Conservation (phyloP, 2,888 invertebrate genomes). For the Falcaria lacertinaria region DNA sequence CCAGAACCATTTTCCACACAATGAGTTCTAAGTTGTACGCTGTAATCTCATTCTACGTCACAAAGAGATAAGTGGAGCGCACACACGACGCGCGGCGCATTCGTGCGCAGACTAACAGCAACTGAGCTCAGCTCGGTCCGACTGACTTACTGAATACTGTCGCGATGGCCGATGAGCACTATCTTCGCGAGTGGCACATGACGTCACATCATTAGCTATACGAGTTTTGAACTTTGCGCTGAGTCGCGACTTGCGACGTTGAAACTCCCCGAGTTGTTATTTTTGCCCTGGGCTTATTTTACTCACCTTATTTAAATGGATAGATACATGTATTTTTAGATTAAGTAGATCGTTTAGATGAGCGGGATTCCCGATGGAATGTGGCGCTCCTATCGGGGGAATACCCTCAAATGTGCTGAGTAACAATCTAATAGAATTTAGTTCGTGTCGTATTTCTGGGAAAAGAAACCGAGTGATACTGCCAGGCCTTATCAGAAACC, state of each 20-base stretch:
- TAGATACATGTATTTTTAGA: too few species aligned
- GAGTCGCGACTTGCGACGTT: too few species aligned
- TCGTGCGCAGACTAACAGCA: conserved; percentile 46
- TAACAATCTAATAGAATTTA: too few species aligned
- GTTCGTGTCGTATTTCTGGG: too few species aligned
- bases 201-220: conserved; percentile 37
- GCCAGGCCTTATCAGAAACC: too few species aligned
- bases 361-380: too few species aligned
- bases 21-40: conserved; percentile 11
- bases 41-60: conserved; percentile 52
- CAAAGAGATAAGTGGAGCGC: conserved; percentile 42
- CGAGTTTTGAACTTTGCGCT: conserved; percentile 32
- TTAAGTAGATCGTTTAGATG: too few species aligned
- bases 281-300: too few species aligned
- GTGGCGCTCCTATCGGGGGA: too few species aligned
- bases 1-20: conserved; percentile 57
- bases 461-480: too few species aligned
- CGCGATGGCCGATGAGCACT: not conserved
- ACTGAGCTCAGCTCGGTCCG: conserved; percentile 4
- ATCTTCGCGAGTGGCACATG: conserved; percentile 17
- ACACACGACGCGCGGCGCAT: conserved; percentile 40
- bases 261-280: not conserved
- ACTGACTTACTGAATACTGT: not conserved
- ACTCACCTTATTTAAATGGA: too few species aligned
- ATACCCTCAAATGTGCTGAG: too few species aligned